Base-by-base conservation (phyloP, 2,888 invertebrate genomes). In the Drosophila prostipennis region DNA sequence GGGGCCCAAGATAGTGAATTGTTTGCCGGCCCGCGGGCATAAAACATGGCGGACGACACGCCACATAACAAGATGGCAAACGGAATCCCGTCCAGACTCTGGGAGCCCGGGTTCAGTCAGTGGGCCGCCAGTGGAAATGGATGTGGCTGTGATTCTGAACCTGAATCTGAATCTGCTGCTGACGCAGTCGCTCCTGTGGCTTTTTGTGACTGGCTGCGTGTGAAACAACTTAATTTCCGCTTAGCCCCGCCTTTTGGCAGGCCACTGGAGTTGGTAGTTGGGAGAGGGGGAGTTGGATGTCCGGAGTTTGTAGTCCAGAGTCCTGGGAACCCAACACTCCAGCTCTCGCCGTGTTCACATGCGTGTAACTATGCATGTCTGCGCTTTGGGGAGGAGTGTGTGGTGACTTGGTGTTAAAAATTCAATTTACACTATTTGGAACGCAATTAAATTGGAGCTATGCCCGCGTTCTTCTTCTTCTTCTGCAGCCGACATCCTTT, bases 351-450 rank as follows among this genome's bases (percentile, higher is more conserved):
- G 42, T 72, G 72, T 78, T 80, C 67, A 76, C 74, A 78, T 78
- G 79, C 72, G 67, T 85, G 80, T 82, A 80, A 79, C 82, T 75
- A 74, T 79, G 77, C 63, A 54, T 76, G 73, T 84, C 53, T 76
- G 63, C 54, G 53, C 36, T 14, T n/a, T 39, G 39, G 7, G 37
- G 51, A 7, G 55, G 51, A 37, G 57, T 67, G 40, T 19, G n/a
- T 5, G 4, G 5, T 71, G 67, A 63, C 67, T 53, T 70, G 64
- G 85, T 68, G 85, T 84, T 84, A 63, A 81, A 75, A 82, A 81
- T 82, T 87, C 77, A 79, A 87, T 84, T 82, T 81, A 77, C 79
- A 79, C 82, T 77, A 84, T 84, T 80, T 81, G 75, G 51, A 87
- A 67, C 79, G 71, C 75, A 82, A 87, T 87, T 87, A 77, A 84